These are phyloP conservation scores for Nephrotoma flavescens DNA, from an alignment of 2,888 invertebrate genomes.

Conservation along the genomic window DNA sequence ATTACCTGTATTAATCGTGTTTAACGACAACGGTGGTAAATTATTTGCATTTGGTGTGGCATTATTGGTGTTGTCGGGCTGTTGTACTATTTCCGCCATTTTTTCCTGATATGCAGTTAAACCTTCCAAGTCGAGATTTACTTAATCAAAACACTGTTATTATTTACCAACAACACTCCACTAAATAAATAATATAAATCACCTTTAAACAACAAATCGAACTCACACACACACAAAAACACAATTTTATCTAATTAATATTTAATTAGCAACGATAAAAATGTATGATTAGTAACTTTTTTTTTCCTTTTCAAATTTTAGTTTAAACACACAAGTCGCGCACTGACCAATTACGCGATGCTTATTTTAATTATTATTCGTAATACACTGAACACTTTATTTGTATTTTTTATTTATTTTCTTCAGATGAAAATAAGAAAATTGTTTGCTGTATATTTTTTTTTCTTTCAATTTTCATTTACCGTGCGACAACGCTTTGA, in stretches of 20 bases:
- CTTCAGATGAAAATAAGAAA: not conserved
- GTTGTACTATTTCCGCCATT: not conserved
- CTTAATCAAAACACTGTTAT: not conserved
- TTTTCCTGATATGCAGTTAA: not conserved
- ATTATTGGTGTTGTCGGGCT: not conserved
- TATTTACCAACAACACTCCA: not conserved
- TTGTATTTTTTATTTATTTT: not conserved
- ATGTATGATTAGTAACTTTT: not conserved
- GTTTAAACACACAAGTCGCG: not conserved
- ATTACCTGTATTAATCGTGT: not conserved
- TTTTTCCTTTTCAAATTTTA: not conserved
- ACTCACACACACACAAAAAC: not conserved
- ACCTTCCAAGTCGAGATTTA: not conserved
- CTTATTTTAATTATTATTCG: not conserved
- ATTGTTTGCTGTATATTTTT: not conserved
- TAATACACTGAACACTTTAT: not conserved
- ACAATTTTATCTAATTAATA: not conserved
- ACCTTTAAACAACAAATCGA: not conserved
- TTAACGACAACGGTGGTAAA: not conserved
- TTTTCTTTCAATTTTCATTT: not conserved
- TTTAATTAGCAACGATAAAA: not conserved
- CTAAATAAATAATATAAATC: not conserved
- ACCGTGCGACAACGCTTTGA: not conserved
- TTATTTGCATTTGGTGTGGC: not conserved
- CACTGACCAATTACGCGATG: not conserved